Evolutionary conservation across 2,888 invertebrate species (phyloP).

Genomic region (Uloborus plumipes): DNA sequence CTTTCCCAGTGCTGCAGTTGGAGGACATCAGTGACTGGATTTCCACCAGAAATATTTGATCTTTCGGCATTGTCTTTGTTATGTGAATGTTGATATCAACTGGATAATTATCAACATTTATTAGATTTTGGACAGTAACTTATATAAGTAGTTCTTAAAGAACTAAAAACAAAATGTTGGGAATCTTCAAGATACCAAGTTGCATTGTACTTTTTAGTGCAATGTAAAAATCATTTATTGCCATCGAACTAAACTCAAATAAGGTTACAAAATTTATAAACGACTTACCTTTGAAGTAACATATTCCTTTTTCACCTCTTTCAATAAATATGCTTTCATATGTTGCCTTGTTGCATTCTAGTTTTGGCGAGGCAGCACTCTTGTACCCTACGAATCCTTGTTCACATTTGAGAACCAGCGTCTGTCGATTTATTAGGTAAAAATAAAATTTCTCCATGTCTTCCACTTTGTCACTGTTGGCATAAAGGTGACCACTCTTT

Average conservation of each 20-base stretch:
- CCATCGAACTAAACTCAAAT: not conserved
- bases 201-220: too few species aligned
- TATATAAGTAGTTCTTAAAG: too few species aligned
- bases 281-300: conserved; percentile 87
- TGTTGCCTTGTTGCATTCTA: conserved; percentile 95
- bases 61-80: too few species aligned
- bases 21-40: too few species aligned
- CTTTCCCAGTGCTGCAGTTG: too few species aligned
- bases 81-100: too few species aligned
- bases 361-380: conserved; percentile 76
- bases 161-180: too few species aligned
- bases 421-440: conserved; percentile 93
- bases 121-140: too few species aligned
- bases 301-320: conserved; percentile 87
- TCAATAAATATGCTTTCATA: conserved; percentile 86
- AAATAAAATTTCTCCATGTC: conserved; percentile 94
- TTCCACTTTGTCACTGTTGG: conserved; percentile 82
- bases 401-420: conserved; percentile 92
- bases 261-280: not conserved
- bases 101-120: too few species aligned
- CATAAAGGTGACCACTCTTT: conserved; percentile 93
- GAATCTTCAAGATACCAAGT: too few species aligned
- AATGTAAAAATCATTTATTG: too few species aligned
- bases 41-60: too few species aligned
- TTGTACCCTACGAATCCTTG: conserved; percentile 97